Evolutionary conservation across 1,140 invertebrate genomes (phyloP), one percentile per base, ranked within the genome.

Genomic region (Palaemon carinicauda): DNA sequence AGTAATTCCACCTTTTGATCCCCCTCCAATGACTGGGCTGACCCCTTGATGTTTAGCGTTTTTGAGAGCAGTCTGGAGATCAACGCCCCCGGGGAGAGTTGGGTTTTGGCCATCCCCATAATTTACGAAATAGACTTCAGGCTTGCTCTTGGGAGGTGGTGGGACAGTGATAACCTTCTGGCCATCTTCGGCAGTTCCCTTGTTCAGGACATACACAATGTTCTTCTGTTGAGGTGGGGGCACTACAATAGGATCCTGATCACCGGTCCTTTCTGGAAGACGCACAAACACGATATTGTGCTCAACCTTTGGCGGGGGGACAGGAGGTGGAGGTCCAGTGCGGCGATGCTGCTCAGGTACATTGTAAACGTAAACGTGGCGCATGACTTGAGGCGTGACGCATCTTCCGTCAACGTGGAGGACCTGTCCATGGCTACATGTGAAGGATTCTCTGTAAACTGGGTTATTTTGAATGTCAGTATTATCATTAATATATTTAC

Each of bases 131-230:
- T 77, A 88, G 27, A 88, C 84, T 41, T 88, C 73, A 15, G 88
- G 88, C n/a, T 80, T 73, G 51, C 73, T 24, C 31, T 78, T 73
- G 41, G 54, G 69, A n/a, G 50, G 60, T 41, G 81, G 77, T 27
- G 88, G 88, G 1, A 89, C 69, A 12, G 87, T 74, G 78, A 89
- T 81, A 75, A 89, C 80, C 54, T 88, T 65, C 17, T 84, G 88
- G 10, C 3, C 21, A 27, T 73, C 75, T 7, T 71, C 74, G 14
- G 87, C 74, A 24, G 78, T 77, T 31, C 81, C 27, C 82, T 88
- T 88, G 88, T 74, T 88, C 50, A 89, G 88, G 31, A 89, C 86
- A 60, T 89, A 89, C 17, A 89, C 82, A 17, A 88, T 81, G 78
- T 87, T 88, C 53, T 88, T 88, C 56, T 85, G 82, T 24, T 88